Evolutionary conservation across 2,113 vertebrate genomes (phyloP).

Genomic region (Tragelaphus imberbis): DNA sequence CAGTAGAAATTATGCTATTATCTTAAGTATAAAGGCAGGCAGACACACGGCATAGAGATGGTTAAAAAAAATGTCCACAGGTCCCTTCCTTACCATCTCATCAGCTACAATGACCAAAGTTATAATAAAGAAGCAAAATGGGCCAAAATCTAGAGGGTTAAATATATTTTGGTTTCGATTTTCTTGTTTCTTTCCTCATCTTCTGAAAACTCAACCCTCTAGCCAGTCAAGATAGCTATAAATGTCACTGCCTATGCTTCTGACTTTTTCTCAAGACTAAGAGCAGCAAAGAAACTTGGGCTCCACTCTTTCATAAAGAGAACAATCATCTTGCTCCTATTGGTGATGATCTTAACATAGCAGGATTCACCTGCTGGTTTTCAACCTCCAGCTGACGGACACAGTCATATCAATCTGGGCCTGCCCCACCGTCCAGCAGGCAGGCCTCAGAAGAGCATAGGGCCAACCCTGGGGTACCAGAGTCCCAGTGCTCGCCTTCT

Average conservation of each 20-base stretch:
- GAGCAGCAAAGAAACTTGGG: background rate
- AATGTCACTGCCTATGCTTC: background rate
- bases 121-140: background rate
- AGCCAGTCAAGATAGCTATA: background rate
- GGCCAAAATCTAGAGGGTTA: background rate
- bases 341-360: background rate
- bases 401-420: background rate
- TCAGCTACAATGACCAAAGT: background rate
- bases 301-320: background rate
- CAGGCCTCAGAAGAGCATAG: background rate
- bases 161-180: background rate
- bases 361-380: background rate
- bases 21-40: background rate
- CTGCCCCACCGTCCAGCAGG: background rate
- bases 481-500: background rate
- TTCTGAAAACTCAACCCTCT: background rate
- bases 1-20: background rate
- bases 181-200: background rate
- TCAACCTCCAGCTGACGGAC: background rate
- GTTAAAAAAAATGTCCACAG: background rate
- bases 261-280: background rate
- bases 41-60: background rate
- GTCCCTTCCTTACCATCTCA: background rate
- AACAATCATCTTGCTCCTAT: background rate
- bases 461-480: background rate